Evolutionary conservation across 2,888 invertebrate genomes (phyloP), one percentile per base, ranked within the genome.

Genomic region (Quadroppia sp.): DNA sequence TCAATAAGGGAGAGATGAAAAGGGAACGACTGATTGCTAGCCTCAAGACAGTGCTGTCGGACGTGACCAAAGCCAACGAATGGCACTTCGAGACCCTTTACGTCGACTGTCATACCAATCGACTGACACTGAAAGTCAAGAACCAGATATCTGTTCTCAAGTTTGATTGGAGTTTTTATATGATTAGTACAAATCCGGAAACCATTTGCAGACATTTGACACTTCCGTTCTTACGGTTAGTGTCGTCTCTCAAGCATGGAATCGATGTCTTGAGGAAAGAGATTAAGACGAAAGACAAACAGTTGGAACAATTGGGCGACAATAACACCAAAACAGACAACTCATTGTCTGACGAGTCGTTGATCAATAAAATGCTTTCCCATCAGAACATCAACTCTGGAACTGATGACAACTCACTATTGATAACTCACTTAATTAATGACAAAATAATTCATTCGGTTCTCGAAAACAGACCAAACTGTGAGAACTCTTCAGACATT

Each of bases 101-200:
- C 13, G 70, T 70, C 20, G 73, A 73, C 28, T 73, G 73, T 36
- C 73, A 73, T 36, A 73, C 73, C 1, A 45, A 45, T 13, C 13
- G 73, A 42, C 42, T 73, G 2, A 72, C 36, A 23, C 32, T 72
- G 4, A 72, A 72, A 30, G 32, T 45, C 11, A 23, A 20, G 25
- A 72, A 72, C 13, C 53, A 36, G 23, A 69, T 72, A 2, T 9
- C 15, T 28, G 6, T 40, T 7, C 7, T 40, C n/a, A 72, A 72
- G 59, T 32, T 73, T 6, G 50, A 73, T 3, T 73, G 73, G 73
- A 73, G 32, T 32, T 73, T 73, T 45, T 67, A 73, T 42, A 67
- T 73, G 23, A 73, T 73, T 25, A 67, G 67, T 15, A 73, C 73
- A 25, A 69, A 73, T 23, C 40, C 40, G 2, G 69, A 73, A 20